Percentiles rank a stretch among this genome's conserved stretches.
phyloP scores from a whole-genome alignment of 2,888 invertebrate species.

The Tetragonula carbonaria region DNA sequence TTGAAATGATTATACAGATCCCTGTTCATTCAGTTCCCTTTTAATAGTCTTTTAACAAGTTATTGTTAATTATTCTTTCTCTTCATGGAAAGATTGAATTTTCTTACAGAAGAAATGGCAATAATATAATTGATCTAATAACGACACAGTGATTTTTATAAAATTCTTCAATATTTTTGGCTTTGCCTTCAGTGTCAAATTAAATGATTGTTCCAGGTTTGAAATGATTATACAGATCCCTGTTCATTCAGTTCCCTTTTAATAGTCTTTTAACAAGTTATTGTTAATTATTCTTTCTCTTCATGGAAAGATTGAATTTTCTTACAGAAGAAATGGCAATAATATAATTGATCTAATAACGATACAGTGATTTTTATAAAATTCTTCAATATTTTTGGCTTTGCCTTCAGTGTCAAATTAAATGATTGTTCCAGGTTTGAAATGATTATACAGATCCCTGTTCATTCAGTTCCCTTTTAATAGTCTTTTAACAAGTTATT shows the following conservation, averaged over 20 bases:
- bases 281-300: constrained; percentile 6
- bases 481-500: not conserved
- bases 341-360: not conserved
- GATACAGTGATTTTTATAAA: not conserved
- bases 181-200: not conserved
- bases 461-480: not conserved
- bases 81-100: too few species aligned
- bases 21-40: not conserved
- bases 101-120: too few species aligned
- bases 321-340: not conserved
- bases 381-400: too few species aligned
- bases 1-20: not conserved
- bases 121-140: too few species aligned
- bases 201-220: not conserved
- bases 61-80: not conserved
- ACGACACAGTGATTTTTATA: too few species aligned
- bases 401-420: not conserved
- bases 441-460: not conserved
- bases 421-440: not conserved
- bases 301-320: not conserved
- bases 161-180: too few species aligned
- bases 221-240: not conserved
- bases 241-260: not conserved
- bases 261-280: not conserved
- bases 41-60: not conserved